Percentiles rank a stretch among this genome's conserved stretches.
These are phyloP conservation scores for Perccottus glenii DNA, from an alignment of 2,113 vertebrate genomes.

Conservation along the genomic window DNA sequence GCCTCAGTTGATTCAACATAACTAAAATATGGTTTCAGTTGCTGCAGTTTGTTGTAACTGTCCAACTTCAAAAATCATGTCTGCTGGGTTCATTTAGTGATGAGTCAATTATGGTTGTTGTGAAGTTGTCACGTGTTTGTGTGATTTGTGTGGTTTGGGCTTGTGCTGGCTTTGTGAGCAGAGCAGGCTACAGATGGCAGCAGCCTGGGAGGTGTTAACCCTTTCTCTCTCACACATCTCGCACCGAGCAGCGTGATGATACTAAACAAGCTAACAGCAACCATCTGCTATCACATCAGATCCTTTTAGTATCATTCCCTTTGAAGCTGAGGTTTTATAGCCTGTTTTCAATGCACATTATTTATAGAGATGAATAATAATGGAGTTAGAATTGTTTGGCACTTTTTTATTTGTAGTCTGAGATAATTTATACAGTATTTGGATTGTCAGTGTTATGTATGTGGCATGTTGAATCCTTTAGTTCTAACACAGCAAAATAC, in stretches of 20 bases:
- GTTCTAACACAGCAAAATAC: constrained; percentile 5
- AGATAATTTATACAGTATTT: no score
- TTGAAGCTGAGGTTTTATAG: constrained; percentile 14
- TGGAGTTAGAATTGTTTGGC: no score
- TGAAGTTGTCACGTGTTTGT: constrained; percentile 39
- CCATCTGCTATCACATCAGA: constrained; percentile 47
- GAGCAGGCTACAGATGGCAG: constrained; percentile 57
- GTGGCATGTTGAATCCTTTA: no score
- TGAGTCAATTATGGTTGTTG: constrained; percentile 54
- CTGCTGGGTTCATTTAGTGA: constrained; percentile 41
- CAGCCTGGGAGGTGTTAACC: constrained; percentile 58
- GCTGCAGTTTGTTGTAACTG: constrained; percentile 3
- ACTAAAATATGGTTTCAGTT: constrained; percentile 3
- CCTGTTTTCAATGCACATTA: no score
- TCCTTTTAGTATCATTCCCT: constrained; percentile 25
- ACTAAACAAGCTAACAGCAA: constrained; percentile 51
- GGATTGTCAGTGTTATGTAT: no score
- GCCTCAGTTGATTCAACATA: not conserved
- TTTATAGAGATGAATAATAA: no score
- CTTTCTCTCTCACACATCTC: constrained; percentile 59
- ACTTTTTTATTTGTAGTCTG: no score
- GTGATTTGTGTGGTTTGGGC: constrained; percentile 40
- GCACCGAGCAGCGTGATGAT: constrained; percentile 39
- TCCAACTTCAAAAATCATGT: constrained; percentile 33
- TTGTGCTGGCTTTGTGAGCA: constrained; percentile 24